Conservation (phyloP, 2,113 vertebrate species). For the Micromys minutus region DNA sequence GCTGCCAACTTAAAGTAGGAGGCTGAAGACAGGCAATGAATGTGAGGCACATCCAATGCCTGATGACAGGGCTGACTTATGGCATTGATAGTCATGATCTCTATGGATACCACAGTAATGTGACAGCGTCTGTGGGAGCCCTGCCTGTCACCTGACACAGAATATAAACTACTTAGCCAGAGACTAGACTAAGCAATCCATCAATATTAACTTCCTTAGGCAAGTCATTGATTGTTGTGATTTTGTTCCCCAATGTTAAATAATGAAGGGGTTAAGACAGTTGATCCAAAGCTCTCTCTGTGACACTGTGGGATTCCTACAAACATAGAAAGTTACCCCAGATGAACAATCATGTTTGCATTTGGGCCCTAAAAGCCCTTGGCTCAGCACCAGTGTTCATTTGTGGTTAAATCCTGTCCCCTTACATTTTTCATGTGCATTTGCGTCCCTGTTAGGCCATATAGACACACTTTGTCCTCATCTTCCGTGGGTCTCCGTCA, state of each 20-base stretch:
- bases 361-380: background rate
- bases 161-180: background rate
- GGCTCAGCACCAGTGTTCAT: background rate
- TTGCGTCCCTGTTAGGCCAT: background rate
- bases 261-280: background rate
- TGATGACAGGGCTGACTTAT: background rate
- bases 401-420: constrained; percentile 34
- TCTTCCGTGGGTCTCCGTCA: background rate
- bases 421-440: background rate
- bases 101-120: background rate
- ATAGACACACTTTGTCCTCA: background rate
- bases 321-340: background rate
- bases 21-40: background rate
- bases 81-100: background rate
- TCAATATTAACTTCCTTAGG: background rate
- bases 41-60: background rate
- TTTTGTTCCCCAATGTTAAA: constrained; percentile 8
- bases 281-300: background rate
- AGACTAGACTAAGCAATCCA: background rate
- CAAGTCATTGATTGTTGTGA: constrained; percentile 20
- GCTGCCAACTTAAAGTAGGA: background rate
- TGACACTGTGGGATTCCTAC: background rate
- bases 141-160: background rate
- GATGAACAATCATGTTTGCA: background rate
- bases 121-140: background rate